phyloP scores from a whole-genome alignment of 92 coral and sea anemone species.

The Montipora capitata region DNA sequence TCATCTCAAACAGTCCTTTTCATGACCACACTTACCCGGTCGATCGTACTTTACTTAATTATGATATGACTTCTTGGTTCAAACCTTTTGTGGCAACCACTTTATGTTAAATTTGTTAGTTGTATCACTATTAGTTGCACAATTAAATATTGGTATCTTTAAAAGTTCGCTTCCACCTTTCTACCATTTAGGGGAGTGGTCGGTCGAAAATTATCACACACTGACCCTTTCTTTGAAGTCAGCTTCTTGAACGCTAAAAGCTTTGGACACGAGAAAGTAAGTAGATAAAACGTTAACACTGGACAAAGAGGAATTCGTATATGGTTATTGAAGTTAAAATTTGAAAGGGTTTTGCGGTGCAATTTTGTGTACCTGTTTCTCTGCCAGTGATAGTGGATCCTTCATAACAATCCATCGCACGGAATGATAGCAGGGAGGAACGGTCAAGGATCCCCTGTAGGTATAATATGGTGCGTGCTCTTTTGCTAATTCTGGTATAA shows the following conservation, averaged over 20 bases:
- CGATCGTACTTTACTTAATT: too few relatives aligned
- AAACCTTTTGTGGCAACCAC: too few relatives aligned
- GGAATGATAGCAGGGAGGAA: constrained; percentile 87
- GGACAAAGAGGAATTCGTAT: too few relatives aligned
- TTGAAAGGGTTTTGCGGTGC: too few relatives aligned
- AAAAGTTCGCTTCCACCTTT: constrained; percentile 52
- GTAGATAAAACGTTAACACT: too few relatives aligned
- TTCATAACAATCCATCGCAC: constrained; percentile 90
- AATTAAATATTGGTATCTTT: neutral
- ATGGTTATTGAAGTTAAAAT: too few relatives aligned
- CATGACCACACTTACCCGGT: too few relatives aligned
- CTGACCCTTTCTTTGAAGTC: constrained; percentile 38
- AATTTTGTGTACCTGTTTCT: constrained; percentile 58
- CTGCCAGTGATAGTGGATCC: constrained; percentile 54
- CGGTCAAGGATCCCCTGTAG: constrained; percentile 85
- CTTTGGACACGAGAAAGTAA: neutral
- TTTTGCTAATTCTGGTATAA: constrained; percentile 60
- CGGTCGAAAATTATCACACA: constrained; percentile 65
- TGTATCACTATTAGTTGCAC: too few relatives aligned
- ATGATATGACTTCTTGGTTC: too few relatives aligned
- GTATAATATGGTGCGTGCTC: constrained; percentile 73
- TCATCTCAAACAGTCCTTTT: too few relatives aligned
- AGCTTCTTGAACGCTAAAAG: constrained; percentile 55
- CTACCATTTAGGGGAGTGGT: constrained; percentile 57
- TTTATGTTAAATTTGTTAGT: too few relatives aligned